Evolutionary conservation across 2,888 invertebrate species (phyloP).

Genomic region (Caenorhabditis uteleia): DNA sequence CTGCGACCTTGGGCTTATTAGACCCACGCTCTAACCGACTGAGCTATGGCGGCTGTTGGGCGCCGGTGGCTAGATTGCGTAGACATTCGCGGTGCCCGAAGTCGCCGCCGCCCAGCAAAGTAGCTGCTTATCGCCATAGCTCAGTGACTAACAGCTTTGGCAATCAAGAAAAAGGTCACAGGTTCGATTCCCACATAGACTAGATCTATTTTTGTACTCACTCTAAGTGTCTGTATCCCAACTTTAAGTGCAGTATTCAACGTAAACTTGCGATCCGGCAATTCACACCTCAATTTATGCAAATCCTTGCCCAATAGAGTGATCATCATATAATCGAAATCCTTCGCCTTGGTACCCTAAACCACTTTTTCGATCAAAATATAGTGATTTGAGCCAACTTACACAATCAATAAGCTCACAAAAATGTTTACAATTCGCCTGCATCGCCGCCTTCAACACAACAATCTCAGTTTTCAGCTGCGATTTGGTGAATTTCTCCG

Average conservation of each 20-base stretch:
- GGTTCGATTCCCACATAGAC: too few relatives aligned
- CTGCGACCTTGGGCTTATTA: slow-evolving; percentile 69
- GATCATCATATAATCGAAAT: slow-evolving; percentile 58
- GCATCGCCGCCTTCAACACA: slow-evolving; percentile 51
- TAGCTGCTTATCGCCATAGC: too few relatives aligned
- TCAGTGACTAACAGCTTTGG: too few relatives aligned
- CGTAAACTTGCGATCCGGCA: slow-evolving; percentile 49
- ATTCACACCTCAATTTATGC: slow-evolving; percentile 54
- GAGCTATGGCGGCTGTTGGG: slow-evolving; percentile 61
- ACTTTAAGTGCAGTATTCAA: slow-evolving; percentile 50
- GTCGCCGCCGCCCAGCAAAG: too few relatives aligned
- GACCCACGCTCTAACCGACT: slow-evolving; percentile 69
- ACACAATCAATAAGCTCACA: slow-evolving; percentile 55
- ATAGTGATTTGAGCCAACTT: slow-evolving; percentile 1
- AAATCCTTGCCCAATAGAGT: slow-evolving; percentile 57
- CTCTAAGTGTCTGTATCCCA: slow-evolving; percentile 53
- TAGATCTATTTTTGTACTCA: background rate
- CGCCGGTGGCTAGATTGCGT: too few relatives aligned
- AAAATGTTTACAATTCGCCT: slow-evolving; percentile 49
- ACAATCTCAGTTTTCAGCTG: slow-evolving; percentile 56
- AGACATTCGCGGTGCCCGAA: too few relatives aligned
- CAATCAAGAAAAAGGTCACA: too few relatives aligned
- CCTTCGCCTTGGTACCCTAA: slow-evolving; percentile 49
- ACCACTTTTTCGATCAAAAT: slow-evolving; percentile 5
- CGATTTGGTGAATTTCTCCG: slow-evolving; percentile 58